Percentiles rank a stretch among this genome's conserved stretches.
These are phyloP conservation scores for Agrenia bidenticulata DNA, from an alignment of 2,888 invertebrate species.

Conservation along the genomic window DNA sequence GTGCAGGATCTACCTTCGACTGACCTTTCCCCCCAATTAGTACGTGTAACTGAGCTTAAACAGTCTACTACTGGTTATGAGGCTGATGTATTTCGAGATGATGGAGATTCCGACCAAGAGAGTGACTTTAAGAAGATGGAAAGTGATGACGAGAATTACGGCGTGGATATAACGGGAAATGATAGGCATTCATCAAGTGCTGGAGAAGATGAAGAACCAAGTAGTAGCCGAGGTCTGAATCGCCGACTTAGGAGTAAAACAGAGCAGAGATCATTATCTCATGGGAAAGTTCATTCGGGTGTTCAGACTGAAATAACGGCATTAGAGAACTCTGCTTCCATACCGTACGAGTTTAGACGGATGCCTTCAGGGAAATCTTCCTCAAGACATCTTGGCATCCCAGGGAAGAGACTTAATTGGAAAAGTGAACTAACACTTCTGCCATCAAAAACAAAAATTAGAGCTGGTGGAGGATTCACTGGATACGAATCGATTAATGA, in stretches of 20 bases:
- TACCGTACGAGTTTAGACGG: conserved; percentile 26
- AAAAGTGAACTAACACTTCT: conserved; percentile 52
- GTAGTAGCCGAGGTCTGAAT: conserved; percentile 11
- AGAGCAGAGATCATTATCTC: conserved; percentile 21
- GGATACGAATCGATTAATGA: conserved; percentile 39
- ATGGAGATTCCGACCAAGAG: conserved; percentile 34
- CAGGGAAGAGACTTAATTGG: conserved; percentile 52
- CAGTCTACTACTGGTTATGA: background rate
- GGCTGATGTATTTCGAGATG: conserved; percentile 29
- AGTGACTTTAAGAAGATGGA: conserved; percentile 47
- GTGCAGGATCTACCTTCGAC: conserved; percentile 42
- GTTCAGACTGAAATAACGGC: conserved; percentile 53
- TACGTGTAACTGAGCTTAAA: conserved; percentile 52
- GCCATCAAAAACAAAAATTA: conserved; percentile 51
- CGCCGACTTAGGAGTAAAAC: conserved; percentile 16
- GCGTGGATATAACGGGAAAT: background rate
- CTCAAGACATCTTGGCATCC: conserved; percentile 20
- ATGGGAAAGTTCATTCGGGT: conserved; percentile 41
- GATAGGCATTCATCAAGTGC: conserved; percentile 7
- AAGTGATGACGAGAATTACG: conserved; percentile 17
- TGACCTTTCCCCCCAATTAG: conserved; percentile 48
- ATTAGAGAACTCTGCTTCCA: conserved; percentile 35
- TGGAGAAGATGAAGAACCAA: conserved; percentile 29
- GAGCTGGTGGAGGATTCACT: conserved; percentile 27
- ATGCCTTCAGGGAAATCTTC: conserved; percentile 26